Evolutionary conservation across 1,140 invertebrate species (phyloP).

Genomic region (Drosophila suzukii): DNA sequence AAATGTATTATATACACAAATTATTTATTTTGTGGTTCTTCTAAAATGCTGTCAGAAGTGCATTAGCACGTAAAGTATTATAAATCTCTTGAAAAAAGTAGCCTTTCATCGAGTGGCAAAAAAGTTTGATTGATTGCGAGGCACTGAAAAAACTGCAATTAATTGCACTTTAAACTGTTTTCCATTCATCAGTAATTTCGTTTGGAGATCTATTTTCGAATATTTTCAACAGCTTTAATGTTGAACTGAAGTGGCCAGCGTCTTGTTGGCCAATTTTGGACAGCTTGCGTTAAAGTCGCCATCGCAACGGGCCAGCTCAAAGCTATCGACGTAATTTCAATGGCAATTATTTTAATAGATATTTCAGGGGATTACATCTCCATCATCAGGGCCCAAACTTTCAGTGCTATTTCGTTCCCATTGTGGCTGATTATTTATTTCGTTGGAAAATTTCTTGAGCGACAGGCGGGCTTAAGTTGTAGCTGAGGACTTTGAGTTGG

Average conservation of each 20-base stretch:
- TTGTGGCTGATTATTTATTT: slow-evolving; percentile 64
- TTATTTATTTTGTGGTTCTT: background rate
- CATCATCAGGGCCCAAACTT: slow-evolving; percentile 28
- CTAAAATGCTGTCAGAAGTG: background rate
- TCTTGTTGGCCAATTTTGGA: slow-evolving; percentile 13
- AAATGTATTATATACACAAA: background rate
- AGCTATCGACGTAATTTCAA: slow-evolving; percentile 59
- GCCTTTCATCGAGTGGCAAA: background rate
- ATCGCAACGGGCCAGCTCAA: slow-evolving; percentile 16
- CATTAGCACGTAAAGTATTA: background rate
- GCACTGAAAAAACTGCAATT: slow-evolving; percentile 15
- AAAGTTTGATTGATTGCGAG: slow-evolving; percentile 15
- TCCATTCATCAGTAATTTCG: slow-evolving; percentile 9
- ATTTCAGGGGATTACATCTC: slow-evolving; percentile 40
- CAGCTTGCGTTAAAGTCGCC: slow-evolving; percentile 21
- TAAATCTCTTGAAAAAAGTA: background rate
- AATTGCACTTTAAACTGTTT: slow-evolving; percentile 18
- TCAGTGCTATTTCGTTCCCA: slow-evolving; percentile 18
- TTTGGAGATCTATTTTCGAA: background rate
- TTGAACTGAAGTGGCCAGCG: slow-evolving; percentile 27
- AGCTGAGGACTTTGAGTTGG: slow-evolving; percentile 37
- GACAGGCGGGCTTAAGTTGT: slow-evolving; percentile 67
- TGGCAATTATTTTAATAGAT: slow-evolving; percentile 68
- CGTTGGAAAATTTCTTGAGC: slow-evolving; percentile 57
- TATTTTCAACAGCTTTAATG: slow-evolving; percentile 26